phyloP scores from a whole-genome alignment of 2,888 invertebrate species.

The Digitonthophagus gazella region DNA sequence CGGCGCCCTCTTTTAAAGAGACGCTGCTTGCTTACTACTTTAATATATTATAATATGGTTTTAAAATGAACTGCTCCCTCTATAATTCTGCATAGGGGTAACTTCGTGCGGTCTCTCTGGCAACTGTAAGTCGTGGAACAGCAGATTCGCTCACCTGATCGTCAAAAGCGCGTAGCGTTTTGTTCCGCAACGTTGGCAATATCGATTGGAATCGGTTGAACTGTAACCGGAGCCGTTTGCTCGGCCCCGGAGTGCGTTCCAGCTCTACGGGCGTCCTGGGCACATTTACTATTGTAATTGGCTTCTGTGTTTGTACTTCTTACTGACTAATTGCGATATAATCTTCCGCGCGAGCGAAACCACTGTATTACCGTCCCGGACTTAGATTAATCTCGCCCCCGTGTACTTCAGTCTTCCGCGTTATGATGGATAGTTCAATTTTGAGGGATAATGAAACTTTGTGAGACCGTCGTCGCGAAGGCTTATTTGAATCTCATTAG shows the following conservation, averaged over 20 bases:
- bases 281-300: conserved; percentile 31
- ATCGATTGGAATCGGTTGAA: conserved; percentile 33
- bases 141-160: conserved; percentile 10
- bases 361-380: conserved; percentile 26
- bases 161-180: conserved; percentile 4
- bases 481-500: neutral
- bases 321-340: conserved; percentile 35
- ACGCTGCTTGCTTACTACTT: too few species aligned
- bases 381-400: conserved; percentile 25
- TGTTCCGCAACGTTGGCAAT: conserved; percentile 32
- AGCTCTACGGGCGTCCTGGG: neutral
- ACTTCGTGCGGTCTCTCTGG: conserved; percentile 27
- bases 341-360: conserved; percentile 34
- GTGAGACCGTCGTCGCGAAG: conserved; percentile 1
- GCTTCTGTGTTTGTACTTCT: conserved; percentile 36
- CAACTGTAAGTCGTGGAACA: conserved; percentile 26
- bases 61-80: neutral
- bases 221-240: conserved; percentile 30
- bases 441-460: conserved; percentile 24
- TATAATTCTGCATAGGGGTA: neutral
- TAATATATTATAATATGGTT: too few species aligned
- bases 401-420: conserved; percentile 17
- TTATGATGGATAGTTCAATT: conserved; percentile 28
- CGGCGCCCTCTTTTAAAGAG: too few species aligned
- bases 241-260: conserved; percentile 20